Evolutionary conservation across 2,888 invertebrate genomes (phyloP).

Genomic region (Cylindroiulus punctatus): DNA sequence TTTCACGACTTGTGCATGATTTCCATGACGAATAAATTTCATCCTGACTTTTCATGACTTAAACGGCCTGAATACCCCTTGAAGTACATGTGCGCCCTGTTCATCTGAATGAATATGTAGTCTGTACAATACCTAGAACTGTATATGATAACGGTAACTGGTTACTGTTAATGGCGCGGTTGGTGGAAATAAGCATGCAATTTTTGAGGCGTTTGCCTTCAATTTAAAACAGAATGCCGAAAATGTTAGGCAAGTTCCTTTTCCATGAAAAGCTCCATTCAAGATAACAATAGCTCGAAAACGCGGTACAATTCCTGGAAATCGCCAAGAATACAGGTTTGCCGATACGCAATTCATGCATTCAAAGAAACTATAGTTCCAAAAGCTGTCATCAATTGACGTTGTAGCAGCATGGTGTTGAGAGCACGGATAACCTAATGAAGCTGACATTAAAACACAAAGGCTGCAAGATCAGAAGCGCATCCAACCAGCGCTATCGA

Average conservation of each 20-base stretch:
- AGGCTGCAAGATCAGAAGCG: not conserved
- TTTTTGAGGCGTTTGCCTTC: too few species aligned
- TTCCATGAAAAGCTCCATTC: not conserved
- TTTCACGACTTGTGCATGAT: too few species aligned
- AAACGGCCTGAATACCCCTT: too few species aligned
- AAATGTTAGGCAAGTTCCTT: not conserved
- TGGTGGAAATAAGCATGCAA: too few species aligned
- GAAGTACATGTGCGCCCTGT: too few species aligned
- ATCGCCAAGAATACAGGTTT: not conserved
- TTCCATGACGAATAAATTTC: too few species aligned
- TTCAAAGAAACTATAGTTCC: not conserved
- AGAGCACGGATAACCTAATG: conserved; percentile 19
- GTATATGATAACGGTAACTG: too few species aligned
- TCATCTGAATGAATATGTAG: too few species aligned
- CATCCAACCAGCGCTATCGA: conserved; percentile 13
- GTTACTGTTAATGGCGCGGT: too few species aligned
- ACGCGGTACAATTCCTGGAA: not conserved
- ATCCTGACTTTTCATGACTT: too few species aligned
- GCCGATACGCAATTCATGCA: not conserved
- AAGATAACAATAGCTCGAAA: not conserved
- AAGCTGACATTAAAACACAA: conserved; percentile 16
- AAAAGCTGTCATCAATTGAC: conserved; percentile 8
- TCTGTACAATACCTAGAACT: too few species aligned
- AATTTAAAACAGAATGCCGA: too few species aligned
- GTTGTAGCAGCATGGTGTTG: not conserved